Evolutionary conservation across 2,797 vertebrate genomes (phyloP).

Genomic region (Cyclura pinguis): DNA sequence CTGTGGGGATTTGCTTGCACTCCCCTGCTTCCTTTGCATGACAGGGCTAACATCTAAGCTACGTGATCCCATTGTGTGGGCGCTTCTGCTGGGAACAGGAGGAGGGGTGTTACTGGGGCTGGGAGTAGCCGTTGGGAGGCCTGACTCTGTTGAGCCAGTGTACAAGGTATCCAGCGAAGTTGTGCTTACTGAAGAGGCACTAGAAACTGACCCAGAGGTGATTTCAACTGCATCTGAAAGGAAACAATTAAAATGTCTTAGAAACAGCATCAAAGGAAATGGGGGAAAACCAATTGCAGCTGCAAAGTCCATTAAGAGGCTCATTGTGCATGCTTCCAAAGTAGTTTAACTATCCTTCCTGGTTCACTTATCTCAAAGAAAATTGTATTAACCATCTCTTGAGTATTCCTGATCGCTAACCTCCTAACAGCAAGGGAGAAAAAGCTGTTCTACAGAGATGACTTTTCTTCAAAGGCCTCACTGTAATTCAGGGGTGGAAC

Average conservation of each 20-base stretch:
- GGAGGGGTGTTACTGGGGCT: conserved; percentile 91
- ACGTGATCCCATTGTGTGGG: conserved; percentile 78
- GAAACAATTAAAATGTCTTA: conserved; percentile 70
- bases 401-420: conserved; percentile 65
- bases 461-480: conserved; percentile 68
- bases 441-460: conserved; percentile 50
- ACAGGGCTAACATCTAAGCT: conserved; percentile 61
- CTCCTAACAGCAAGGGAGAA: conserved; percentile 60
- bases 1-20: conserved; percentile 73
- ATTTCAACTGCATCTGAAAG: conserved; percentile 71
- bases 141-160: conserved; percentile 88
- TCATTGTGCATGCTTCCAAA: conserved; percentile 65
- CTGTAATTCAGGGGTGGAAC: conserved; percentile 42
- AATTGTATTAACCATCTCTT: conserved; percentile 68
- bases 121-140: conserved; percentile 77
- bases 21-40: conserved; percentile 66
- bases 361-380: conserved; percentile 71
- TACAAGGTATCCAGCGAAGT: conserved; percentile 90
- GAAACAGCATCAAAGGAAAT: conserved; percentile 67
- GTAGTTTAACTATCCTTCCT: conserved; percentile 73
- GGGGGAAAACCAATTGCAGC: conserved; percentile 40
- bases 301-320: conserved; percentile 57
- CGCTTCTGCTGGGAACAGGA: conserved; percentile 89
- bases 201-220: conserved; percentile 78
- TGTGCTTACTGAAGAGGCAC: conserved; percentile 87